Base-by-base conservation (phyloP, 1,140 invertebrate genomes). In the Anadara kagoshimensis region DNA sequence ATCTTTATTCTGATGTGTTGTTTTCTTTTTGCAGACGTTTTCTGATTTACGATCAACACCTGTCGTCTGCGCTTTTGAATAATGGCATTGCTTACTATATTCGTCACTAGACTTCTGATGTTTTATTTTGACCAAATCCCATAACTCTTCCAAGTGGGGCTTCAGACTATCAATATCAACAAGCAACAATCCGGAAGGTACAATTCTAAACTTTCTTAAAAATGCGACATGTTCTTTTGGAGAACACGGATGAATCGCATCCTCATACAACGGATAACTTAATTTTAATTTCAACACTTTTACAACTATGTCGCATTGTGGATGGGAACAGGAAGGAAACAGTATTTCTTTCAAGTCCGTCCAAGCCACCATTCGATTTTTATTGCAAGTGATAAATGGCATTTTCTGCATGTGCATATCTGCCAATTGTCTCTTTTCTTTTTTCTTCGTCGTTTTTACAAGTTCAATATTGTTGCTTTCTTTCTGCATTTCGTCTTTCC, bases 331-430 rank as follows among this genome's bases (percentile, higher is more conserved):
- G 8, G 68, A 70, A 14, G 68, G 68, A 11, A 70, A 70, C 10
- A 70, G 26, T 14, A 70, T 70, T 70, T 70, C 68, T 20, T 70
- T 70, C 14, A 70, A 41, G 36, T 70, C 68, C 18, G 68, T 70
- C 68, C 68, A 70, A 8, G 63, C 68, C 3, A 41, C 68, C 68
- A 70, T 63, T 12, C n/a, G 43, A 12, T 51, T 29, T 14, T 58
- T 36, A 29, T 29, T 12, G 29, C 29, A 36, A 3, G 29, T 36
- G n/a, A 69, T 59, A 16, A 20, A 12, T 3, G 66, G 66, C 66
- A 69, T 69, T 51, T 59, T 69, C n/a, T 59, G 43, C 18, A 69
- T 20, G n/a, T 69, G 66, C 54, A 58, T 49, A n/a, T 69, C 54
- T 47, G 66, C 57, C 43, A 51, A 45, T 36, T 36, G 29, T 36